Evolutionary conservation across 1,140 invertebrate species (phyloP).

Genomic region (Orius laevigatus): DNA sequence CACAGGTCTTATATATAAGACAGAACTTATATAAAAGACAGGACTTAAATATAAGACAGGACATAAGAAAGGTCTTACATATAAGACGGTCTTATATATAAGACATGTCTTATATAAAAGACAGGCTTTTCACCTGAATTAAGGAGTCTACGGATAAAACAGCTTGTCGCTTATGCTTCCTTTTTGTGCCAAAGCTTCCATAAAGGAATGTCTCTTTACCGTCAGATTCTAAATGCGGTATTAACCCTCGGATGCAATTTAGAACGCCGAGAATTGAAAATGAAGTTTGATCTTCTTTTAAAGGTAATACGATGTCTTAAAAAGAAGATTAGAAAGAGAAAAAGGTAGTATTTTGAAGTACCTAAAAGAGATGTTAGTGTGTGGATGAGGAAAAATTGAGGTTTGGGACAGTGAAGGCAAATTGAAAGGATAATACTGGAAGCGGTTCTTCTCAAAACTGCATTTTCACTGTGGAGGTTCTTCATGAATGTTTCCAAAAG

Average conservation of each 20-base stretch:
- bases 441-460: constrained; percentile 42
- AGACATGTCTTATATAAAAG: no score
- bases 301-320: constrained; percentile 36
- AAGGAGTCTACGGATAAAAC: constrained; percentile 13
- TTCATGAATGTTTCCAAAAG: constrained; percentile 46
- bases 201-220: constrained; percentile 21
- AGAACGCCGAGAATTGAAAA: constrained; percentile 44
- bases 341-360: constrained; percentile 13
- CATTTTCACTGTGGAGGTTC: constrained; percentile 41
- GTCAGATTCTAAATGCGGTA: constrained; percentile 33
- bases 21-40: no score
- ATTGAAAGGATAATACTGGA: constrained; percentile 44
- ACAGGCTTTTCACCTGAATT: constrained; percentile 12
- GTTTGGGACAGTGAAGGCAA: constrained; percentile 44
- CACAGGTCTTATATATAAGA: no score
- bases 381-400: constrained; percentile 40
- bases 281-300: constrained; percentile 31
- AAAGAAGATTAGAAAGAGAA: constrained; percentile 19
- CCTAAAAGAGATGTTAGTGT: constrained; percentile 33
- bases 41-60: no score
- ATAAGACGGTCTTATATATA: no score
- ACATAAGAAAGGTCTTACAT: no score
- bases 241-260: constrained; percentile 40
- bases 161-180: constrained; percentile 8
- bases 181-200: constrained; percentile 28